These are phyloP conservation scores for Propsilocerus akamusi DNA, from an alignment of 1,140 invertebrate genomes.

Conservation along the genomic window DNA sequence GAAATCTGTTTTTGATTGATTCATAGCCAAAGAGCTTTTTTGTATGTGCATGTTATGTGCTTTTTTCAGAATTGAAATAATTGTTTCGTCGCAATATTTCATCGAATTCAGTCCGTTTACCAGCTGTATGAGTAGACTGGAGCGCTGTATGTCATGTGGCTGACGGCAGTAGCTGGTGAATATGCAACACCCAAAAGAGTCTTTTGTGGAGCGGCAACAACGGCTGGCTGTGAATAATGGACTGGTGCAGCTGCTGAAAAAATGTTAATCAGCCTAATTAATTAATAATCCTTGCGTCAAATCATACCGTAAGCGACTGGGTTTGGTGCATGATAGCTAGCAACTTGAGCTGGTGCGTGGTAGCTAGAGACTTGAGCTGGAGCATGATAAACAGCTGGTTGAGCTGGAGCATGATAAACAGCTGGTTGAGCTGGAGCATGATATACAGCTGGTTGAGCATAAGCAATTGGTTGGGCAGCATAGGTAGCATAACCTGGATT, in stretches of 20 bases:
- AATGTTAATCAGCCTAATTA: constrained; percentile 10
- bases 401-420: constrained; percentile 9
- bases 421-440: constrained; percentile 9
- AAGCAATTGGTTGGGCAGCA: constrained; percentile 11
- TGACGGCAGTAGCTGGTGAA: constrained; percentile 43
- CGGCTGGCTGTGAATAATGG: background rate
- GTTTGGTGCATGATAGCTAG: constrained; percentile 6
- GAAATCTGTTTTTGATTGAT: too few species aligned
- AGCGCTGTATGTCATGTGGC: constrained; percentile 39
- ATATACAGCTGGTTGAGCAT: constrained; percentile 10
- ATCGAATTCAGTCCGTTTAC: too few species aligned
- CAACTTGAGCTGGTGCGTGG: constrained; percentile 10
- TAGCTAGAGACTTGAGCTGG: constrained; percentile 11
- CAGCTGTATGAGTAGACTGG: background rate
- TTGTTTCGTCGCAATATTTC: too few species aligned
- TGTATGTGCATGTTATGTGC: too few species aligned
- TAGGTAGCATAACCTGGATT: constrained; percentile 31
- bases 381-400: constrained; percentile 11
- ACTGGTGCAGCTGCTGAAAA: constrained; percentile 7
- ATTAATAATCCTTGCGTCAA: background rate
- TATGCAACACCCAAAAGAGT: constrained; percentile 33
- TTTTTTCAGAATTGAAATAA: too few species aligned
- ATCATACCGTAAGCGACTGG: constrained; percentile 5
- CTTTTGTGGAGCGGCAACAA: constrained; percentile 21
- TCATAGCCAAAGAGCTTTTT: too few species aligned